A percentile compares a stretch with the other conserved stretches of the same genome.
phyloP scores from a whole-genome alignment of 2,888 invertebrate species.

The Maniola hyperantus region DNA sequence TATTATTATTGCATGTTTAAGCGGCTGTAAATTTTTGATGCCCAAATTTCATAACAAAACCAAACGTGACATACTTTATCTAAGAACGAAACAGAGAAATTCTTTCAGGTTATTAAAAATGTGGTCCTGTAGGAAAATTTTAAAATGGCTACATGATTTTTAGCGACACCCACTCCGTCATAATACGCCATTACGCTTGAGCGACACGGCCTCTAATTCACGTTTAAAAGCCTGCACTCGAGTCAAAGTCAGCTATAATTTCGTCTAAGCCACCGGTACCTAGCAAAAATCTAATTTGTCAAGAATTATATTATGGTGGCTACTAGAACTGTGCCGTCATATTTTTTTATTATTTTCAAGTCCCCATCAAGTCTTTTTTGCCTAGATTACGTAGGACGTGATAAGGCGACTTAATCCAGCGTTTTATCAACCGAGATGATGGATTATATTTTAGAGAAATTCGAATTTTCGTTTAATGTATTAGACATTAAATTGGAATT shows the following conservation, averaged over 20 bases:
- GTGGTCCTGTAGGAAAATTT: constrained; percentile 45
- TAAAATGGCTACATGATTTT: constrained; percentile 69
- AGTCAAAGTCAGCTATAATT: constrained; percentile 79
- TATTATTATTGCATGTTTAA: constrained; percentile 33
- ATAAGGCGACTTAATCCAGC: constrained; percentile 9
- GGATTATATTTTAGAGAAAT: constrained; percentile 3
- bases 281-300: constrained; percentile 81
- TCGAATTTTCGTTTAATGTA: not conserved
- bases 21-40: constrained; percentile 17
- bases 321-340: constrained; percentile 50
- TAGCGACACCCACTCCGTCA: constrained; percentile 73
- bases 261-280: constrained; percentile 77
- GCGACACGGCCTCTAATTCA: constrained; percentile 75
- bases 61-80: no score
- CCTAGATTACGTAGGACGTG: constrained; percentile 1
- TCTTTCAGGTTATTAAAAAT: constrained; percentile 23
- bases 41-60: constrained; percentile 5
- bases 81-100: not conserved
- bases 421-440: constrained; percentile 15
- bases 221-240: constrained; percentile 82
- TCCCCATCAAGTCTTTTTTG: constrained; percentile 8
- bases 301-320: constrained; percentile 67
- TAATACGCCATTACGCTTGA: constrained; percentile 78
- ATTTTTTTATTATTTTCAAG: constrained; percentile 15
- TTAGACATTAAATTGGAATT: not conserved